A percentile compares a stretch with the other conserved stretches of the same genome.
phyloP scores from a whole-genome alignment of 1,140 invertebrate species.

The Zophobas atratus region DNA sequence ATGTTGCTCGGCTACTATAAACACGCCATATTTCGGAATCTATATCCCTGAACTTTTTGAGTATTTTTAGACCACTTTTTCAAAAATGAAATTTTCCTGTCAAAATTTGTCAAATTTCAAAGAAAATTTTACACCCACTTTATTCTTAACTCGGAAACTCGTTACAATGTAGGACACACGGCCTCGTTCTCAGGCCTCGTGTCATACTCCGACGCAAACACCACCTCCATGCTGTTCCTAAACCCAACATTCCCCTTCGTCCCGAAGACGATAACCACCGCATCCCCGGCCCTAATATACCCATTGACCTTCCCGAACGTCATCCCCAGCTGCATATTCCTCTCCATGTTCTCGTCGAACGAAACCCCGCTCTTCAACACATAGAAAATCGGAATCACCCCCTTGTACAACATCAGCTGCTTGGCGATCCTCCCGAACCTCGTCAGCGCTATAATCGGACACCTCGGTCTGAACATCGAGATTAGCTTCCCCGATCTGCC shows the following conservation, averaged over 20 bases:
- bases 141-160: too few species aligned
- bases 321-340: conserved; percentile 78
- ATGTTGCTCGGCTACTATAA: too few species aligned
- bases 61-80: too few species aligned
- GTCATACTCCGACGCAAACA: conserved; percentile 70
- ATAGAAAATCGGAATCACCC: conserved; percentile 31
- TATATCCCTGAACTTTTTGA: too few species aligned
- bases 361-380: not conserved
- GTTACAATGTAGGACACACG: too few species aligned
- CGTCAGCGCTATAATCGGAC: conserved; percentile 42
- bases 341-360: conserved; percentile 77
- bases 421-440: conserved; percentile 20
- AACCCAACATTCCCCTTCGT: conserved; percentile 80
- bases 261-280: conserved; percentile 80
- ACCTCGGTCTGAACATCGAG: conserved; percentile 30
- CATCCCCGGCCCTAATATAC: conserved; percentile 77
- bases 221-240: conserved; percentile 82
- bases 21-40: too few species aligned
- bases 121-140: too few species aligned
- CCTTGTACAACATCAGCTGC: conserved; percentile 22
- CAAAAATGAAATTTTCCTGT: too few species aligned
- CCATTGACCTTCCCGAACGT: conserved; percentile 74
- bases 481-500: conserved; percentile 32
- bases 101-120: too few species aligned
- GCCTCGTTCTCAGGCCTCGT: conserved; percentile 25